Conservation (phyloP, 2,797 vertebrate genomes). For the Bradypus variegatus region DNA sequence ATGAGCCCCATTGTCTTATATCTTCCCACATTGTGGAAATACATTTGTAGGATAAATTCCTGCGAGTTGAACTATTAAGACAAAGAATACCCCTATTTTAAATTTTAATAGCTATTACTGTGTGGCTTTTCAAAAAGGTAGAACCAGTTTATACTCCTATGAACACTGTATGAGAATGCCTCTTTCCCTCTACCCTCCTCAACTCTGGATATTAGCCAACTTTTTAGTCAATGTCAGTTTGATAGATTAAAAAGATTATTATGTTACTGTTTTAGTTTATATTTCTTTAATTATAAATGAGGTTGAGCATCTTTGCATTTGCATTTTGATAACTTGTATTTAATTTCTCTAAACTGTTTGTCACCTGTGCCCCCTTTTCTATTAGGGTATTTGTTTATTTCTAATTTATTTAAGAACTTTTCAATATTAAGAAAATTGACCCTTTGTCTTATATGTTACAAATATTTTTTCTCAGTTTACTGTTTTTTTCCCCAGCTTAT, state of each 20-base stretch:
- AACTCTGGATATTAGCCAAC: neutral
- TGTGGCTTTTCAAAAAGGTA: neutral
- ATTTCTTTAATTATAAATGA: conserved; percentile 28
- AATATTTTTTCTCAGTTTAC: conserved; percentile 9
- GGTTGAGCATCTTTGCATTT: conserved; percentile 7
- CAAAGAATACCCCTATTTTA: neutral
- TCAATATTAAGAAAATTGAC: neutral
- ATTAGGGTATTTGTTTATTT: conserved; percentile 31
- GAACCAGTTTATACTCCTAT: neutral
- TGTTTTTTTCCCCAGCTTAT: conserved; percentile 14
- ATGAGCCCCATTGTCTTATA: neutral
- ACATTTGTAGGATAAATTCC: neutral
- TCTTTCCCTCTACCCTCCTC: neutral
- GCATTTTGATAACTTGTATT: conserved; percentile 20
- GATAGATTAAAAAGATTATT: neutral
- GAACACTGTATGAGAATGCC: neutral
- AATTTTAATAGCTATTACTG: neutral
- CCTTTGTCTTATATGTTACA: conserved; percentile 13
- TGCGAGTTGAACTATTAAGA: neutral
- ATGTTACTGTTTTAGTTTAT: conserved; percentile 15
- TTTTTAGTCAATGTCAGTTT: neutral
- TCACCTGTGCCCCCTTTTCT: conserved; percentile 24
- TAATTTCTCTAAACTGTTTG: conserved; percentile 25
- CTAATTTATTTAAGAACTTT: conserved; percentile 5
- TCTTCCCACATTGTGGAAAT: neutral